Conservation (phyloP, 2,888 invertebrate genomes). For the Drosophila acutilabella region DNA sequence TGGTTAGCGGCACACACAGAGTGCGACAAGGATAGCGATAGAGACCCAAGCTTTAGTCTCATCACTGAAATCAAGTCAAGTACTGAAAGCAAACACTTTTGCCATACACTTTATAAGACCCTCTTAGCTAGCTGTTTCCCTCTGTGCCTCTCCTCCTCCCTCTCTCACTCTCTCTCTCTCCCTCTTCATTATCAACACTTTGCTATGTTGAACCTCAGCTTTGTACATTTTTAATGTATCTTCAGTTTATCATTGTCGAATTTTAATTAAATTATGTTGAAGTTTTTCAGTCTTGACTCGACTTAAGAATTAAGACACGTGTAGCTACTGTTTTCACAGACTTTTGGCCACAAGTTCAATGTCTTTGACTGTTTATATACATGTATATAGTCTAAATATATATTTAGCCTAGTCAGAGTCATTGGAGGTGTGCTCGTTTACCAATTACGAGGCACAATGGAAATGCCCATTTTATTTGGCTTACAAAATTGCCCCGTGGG, state of each 20-base stretch:
- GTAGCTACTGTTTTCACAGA: slow-evolving; percentile 40
- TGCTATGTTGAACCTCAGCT: slow-evolving; percentile 17
- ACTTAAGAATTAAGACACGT: slow-evolving; percentile 47
- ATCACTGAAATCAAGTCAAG: slow-evolving; percentile 59
- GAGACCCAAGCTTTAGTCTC: slow-evolving; percentile 3
- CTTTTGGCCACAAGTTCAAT: slow-evolving; percentile 58
- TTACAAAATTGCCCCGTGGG: slow-evolving; percentile 13
- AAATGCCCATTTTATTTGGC: slow-evolving; percentile 33
- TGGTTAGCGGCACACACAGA: slow-evolving; percentile 40
- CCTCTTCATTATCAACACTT: slow-evolving; percentile 25
- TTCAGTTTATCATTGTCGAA: slow-evolving; percentile 74
- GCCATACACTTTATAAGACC: slow-evolving; percentile 55
- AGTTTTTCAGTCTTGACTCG: slow-evolving; percentile 27
- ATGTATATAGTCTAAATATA: background rate
- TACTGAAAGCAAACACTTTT: slow-evolving; percentile 71
- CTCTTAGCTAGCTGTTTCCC: slow-evolving; percentile 12
- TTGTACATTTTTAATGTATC: slow-evolving; percentile 68
- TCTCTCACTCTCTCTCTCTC: background rate
- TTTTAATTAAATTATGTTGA: slow-evolving; percentile 73
- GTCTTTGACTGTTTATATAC: slow-evolving; percentile 38
- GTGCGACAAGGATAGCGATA: background rate
- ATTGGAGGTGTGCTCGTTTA: slow-evolving; percentile 2
- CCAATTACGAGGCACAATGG: slow-evolving; percentile 45
- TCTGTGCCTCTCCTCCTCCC: background rate
- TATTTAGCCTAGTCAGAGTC: slow-evolving; percentile 5